Evolutionary conservation across 2,113 vertebrate genomes (phyloP), one percentile per base, ranked within the genome.

Genomic region (Erythrolamprus reginae): DNA sequence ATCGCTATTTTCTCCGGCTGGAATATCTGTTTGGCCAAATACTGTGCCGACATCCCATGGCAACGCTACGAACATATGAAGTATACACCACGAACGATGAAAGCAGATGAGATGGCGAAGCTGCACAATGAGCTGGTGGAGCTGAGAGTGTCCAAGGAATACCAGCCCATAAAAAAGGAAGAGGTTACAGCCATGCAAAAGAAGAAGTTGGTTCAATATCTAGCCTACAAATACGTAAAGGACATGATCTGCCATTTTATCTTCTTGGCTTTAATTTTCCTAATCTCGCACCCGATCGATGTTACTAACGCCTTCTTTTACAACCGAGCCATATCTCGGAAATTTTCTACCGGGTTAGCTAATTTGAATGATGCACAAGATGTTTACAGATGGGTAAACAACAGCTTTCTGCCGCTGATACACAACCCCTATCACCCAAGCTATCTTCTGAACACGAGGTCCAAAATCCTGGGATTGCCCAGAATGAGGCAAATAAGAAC

Each of bases 401-500:
- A 56, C 0, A 48, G 84, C 2, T 82, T 95, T 70, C 1, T 96
- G 92, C 96, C 96, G 38, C 50, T 96, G 94, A 33, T 97, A 47
- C 96, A 97, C 93, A 95, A 94, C 0, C 56, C 94, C 2, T 15
- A 38, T 45, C 84, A 92, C 1, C 95, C 96, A 1, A 89, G 90
- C 0, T 96, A 95, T 82, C 89, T 97, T 28, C 53, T 86, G 0
- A 65, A 94, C 0, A 94, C 95, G 50, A 88, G 93, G 13, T 97
- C 95, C 26, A 94, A 90, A 33, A 96, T 97, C 90, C 88, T 97
- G 0, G 96, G 97, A 10, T 95, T 97, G 65, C 96, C 97, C 0
- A 93, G 94, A 58, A 95, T 97, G 96, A 93, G 96, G 70, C 97
- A 97, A 88, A 92, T 97, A 45, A 93, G 96, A 33, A 96, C 93